These are phyloP conservation scores for Callimorpha dominula DNA, from an alignment of 2,888 invertebrate species.

Conservation along the genomic window DNA sequence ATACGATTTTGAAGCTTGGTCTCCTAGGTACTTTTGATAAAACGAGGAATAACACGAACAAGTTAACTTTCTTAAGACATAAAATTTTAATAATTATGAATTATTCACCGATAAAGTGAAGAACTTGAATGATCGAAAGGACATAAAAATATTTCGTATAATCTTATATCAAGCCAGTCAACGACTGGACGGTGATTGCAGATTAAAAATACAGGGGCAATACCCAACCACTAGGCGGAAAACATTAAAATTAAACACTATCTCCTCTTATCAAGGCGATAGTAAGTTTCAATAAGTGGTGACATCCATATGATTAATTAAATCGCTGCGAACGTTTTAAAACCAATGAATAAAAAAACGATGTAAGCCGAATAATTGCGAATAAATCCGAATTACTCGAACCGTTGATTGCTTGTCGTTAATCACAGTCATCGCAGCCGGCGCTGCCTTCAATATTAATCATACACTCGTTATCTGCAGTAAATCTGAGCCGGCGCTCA, in stretches of 20 bases:
- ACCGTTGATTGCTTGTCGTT: conserved; percentile 75
- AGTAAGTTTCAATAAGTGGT: conserved; percentile 26
- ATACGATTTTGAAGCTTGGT: too few relatives aligned
- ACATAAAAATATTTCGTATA: too few relatives aligned
- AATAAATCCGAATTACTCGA: conserved; percentile 68
- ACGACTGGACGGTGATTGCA: too few relatives aligned
- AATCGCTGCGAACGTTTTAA: conserved; percentile 41
- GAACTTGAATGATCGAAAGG: too few relatives aligned
- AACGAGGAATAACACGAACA: too few relatives aligned
- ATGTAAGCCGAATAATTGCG: conserved; percentile 55
- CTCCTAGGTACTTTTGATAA: too few relatives aligned
- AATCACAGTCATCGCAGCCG: conserved; percentile 70
- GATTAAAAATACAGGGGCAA: too few relatives aligned
- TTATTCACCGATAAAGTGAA: too few relatives aligned
- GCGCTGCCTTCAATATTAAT: conserved; percentile 71
- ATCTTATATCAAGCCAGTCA: too few relatives aligned
- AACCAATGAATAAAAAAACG: conserved; percentile 51
- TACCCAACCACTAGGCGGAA: too few relatives aligned
- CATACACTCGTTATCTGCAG: conserved; percentile 73
- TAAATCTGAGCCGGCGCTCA: conserved; percentile 59
- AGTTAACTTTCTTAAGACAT: too few relatives aligned
- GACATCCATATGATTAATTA: conserved; percentile 40
- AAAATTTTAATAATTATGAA: too few relatives aligned
- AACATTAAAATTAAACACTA: conserved; percentile 24
- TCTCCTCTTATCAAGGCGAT: conserved; percentile 12